A percentile compares a stretch with the other conserved stretches of the same genome.
Evolutionary conservation across 2,113 vertebrate genomes (phyloP).

Genomic region (Colistium nudipinnis): DNA sequence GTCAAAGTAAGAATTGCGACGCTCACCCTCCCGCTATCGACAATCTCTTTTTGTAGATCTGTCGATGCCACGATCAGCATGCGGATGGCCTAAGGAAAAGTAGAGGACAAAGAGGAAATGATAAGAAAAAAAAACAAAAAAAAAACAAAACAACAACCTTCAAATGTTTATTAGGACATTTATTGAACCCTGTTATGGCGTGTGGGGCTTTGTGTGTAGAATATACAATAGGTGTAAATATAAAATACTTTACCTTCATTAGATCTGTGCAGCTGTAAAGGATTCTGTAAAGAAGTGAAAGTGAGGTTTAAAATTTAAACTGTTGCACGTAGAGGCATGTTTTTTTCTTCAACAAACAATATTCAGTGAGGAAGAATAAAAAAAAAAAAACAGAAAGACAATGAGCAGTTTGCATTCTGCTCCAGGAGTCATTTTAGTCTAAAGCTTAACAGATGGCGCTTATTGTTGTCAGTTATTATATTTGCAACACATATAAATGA

Average conservation of each 20-base stretch:
- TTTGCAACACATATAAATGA: neutral
- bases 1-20: constrained; percentile 14
- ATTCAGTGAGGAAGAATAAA: neutral
- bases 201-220: neutral
- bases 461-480: neutral
- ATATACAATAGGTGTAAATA: neutral
- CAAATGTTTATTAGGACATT: neutral
- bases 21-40: constrained; percentile 92
- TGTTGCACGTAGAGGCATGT: neutral
- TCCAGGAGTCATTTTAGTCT: neutral
- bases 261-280: constrained; percentile 93
- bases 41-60: constrained; percentile 95
- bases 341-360: neutral
- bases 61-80: constrained; percentile 91
- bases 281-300: constrained; percentile 83
- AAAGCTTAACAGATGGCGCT: neutral
- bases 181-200: neutral
- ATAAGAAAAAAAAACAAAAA: neutral
- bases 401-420: too few relatives aligned
- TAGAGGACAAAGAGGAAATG: neutral
- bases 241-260: constrained; percentile 88
- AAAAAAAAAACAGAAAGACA: neutral
- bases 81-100: constrained; percentile 87
- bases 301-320: neutral
- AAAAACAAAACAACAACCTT: too few relatives aligned